Conservation (phyloP, 2,113 vertebrate species). For the Otolemur garnettii region DNA sequence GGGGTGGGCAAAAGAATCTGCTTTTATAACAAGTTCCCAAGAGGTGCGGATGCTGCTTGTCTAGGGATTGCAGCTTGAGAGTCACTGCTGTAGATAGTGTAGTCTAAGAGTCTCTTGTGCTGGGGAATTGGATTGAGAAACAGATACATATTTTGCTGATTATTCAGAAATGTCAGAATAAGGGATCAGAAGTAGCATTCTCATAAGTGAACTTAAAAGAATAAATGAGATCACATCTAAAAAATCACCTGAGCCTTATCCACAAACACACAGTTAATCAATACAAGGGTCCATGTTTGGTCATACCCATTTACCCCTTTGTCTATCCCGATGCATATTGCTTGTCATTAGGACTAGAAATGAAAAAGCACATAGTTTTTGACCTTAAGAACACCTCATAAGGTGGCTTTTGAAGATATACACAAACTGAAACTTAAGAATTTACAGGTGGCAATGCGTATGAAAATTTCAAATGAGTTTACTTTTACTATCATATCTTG, state of each 20-base stretch:
- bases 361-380: background rate
- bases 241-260: background rate
- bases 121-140: background rate
- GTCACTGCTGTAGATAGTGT: background rate
- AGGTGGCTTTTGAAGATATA: background rate
- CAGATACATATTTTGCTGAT: background rate
- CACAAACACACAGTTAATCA: background rate
- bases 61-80: background rate
- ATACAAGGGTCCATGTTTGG: background rate
- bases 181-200: background rate
- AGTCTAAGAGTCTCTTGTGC: background rate
- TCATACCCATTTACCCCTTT: background rate
- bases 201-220: conserved; percentile 8
- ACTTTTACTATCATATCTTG: conserved; percentile 17
- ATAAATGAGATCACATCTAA: background rate
- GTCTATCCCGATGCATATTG: background rate
- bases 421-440: conserved; percentile 3
- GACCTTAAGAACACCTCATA: background rate
- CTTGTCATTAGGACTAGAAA: background rate
- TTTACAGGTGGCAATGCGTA: background rate
- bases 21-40: background rate
- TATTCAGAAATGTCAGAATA: conserved; percentile 32
- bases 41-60: background rate
- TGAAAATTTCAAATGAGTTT: conserved; percentile 59
- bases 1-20: background rate